Percentiles rank a stretch among this genome's conserved stretches.
Conservation (phyloP, 2,113 vertebrate species). For the Upupa epops region DNA sequence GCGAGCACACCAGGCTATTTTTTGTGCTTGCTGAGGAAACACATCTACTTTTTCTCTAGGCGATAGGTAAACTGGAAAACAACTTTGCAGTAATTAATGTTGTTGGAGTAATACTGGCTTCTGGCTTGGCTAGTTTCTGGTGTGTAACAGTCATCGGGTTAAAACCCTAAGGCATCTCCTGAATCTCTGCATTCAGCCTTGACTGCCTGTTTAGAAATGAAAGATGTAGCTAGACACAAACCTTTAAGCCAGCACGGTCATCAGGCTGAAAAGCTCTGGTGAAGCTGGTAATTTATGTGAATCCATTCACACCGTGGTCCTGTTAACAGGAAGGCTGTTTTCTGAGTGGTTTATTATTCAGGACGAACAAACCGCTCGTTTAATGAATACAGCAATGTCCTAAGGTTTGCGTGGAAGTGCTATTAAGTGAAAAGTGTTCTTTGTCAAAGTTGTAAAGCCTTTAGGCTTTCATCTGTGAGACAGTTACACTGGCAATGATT, state of each 20-base stretch:
- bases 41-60: not conserved
- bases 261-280: not conserved
- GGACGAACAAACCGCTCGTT: not conserved
- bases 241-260: not conserved
- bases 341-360: not conserved
- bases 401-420: not conserved
- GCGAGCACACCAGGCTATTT: not conserved
- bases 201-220: slow-evolving; percentile 22
- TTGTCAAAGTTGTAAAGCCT: not conserved
- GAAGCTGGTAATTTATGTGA: not conserved
- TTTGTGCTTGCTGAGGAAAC: not conserved
- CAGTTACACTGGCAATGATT: not conserved
- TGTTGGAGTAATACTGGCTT: slow-evolving; percentile 3
- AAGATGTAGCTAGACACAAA: not conserved
- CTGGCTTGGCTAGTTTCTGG: not conserved
- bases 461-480: not conserved
- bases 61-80: not conserved
- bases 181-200: slow-evolving; percentile 13
- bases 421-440: not conserved
- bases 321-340: not conserved
- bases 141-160: not conserved
- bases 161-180: not conserved
- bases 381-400: not conserved
- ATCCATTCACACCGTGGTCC: not conserved
- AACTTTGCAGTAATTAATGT: slow-evolving; percentile 39